phyloP scores from a whole-genome alignment of 2,888 invertebrate species.

The Scaptomyza polygonia region DNA sequence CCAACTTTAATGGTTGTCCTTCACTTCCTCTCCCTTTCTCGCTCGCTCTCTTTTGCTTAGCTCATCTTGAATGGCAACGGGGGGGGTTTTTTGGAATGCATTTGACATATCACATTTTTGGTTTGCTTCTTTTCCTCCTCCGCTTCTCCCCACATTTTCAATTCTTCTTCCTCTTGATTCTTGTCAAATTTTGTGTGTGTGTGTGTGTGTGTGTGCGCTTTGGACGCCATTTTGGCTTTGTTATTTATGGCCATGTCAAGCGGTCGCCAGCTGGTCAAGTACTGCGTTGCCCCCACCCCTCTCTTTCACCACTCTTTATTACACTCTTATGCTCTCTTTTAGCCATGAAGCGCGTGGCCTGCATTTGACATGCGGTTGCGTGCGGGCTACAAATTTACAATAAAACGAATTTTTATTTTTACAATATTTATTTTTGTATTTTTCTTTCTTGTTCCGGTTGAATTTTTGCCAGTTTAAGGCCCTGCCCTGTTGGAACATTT shows the following conservation, averaged over 20 bases:
- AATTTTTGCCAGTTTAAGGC: no score
- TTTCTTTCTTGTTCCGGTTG: conserved; percentile 18
- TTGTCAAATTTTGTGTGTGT: conserved; percentile 55
- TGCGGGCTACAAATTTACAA: conserved; percentile 41
- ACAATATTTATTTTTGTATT: neutral
- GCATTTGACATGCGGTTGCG: conserved; percentile 75
- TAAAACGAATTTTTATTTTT: conserved; percentile 1
- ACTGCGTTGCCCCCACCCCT: conserved; percentile 14
- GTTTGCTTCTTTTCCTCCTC: conserved; percentile 29
- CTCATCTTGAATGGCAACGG: conserved; percentile 29
- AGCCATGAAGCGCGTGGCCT: conserved; percentile 56
- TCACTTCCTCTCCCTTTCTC: neutral
- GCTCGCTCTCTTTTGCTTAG: neutral
- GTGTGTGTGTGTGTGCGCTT: conserved; percentile 47
- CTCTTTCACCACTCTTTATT: neutral
- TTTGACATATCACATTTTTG: conserved; percentile 79
- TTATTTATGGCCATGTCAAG: conserved; percentile 76
- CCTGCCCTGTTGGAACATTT: no score
- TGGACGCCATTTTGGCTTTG: conserved; percentile 78
- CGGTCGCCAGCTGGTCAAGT: conserved; percentile 73
- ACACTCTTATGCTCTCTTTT: neutral
- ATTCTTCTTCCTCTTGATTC: conserved; percentile 9
- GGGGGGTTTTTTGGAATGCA: conserved; percentile 57
- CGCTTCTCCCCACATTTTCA: neutral
- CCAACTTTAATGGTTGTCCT: conserved; percentile 39